Conservation (phyloP, 2,797 vertebrate genomes). For the Thalassophryne amazonica region DNA sequence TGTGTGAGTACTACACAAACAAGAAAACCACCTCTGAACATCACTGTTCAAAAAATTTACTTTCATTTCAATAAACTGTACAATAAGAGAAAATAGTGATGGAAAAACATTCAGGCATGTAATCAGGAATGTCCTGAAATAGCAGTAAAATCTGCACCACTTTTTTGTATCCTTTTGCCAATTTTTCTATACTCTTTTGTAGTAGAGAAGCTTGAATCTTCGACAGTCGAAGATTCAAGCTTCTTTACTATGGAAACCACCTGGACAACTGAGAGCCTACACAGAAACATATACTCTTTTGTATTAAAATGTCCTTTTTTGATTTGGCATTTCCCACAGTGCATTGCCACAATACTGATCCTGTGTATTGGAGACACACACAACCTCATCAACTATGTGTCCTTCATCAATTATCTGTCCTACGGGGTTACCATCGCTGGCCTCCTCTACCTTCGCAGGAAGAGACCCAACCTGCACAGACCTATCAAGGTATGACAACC, state of each 20-base stretch:
- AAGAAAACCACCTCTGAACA: no score
- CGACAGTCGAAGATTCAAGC: no score
- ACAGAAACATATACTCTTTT: not conserved
- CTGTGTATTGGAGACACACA: constrained; percentile 96
- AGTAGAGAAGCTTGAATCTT: no score
- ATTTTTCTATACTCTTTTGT: not conserved
- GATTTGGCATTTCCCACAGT: constrained; percentile 69
- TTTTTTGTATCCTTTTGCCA: no score
- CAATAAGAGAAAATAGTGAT: no score
- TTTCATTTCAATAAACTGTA: no score
- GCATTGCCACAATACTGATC: constrained; percentile 88
- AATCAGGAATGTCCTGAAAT: no score
- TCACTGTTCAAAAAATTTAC: no score
- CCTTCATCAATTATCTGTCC: constrained; percentile 98
- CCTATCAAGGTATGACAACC: constrained; percentile 89
- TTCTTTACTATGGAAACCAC: no score
- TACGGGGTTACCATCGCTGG: constrained; percentile 94
- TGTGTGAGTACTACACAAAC: constrained; percentile 81
- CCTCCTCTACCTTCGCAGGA: constrained; percentile 91
- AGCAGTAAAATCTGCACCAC: no score
- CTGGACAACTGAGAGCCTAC: not conserved
- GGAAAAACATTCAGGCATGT: no score
- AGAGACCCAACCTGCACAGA: constrained; percentile 86
- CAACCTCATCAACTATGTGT: constrained; percentile 97
- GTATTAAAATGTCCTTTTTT: not conserved